phyloP scores from a whole-genome alignment of 2,797 vertebrate species.

The Gephyroberyx darwinii region DNA sequence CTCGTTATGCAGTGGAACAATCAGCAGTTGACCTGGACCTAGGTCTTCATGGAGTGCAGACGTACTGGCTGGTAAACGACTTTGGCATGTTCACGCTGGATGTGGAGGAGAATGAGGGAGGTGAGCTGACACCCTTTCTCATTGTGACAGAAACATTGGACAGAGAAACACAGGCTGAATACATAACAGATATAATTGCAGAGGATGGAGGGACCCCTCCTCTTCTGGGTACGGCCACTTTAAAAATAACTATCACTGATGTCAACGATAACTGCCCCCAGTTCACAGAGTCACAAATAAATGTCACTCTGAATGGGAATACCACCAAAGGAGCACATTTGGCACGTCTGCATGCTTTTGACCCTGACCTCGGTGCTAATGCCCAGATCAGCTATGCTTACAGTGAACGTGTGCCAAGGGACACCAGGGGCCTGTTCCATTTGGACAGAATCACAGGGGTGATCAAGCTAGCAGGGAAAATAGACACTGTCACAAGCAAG shows the following conservation, averaged over 20 bases:
- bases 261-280: constrained; percentile 97
- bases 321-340: constrained; percentile 86
- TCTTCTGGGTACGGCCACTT: constrained; percentile 89
- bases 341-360: constrained; percentile 86
- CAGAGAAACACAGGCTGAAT: constrained; percentile 89
- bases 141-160: constrained; percentile 92
- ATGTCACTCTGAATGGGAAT: constrained; percentile 91
- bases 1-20: constrained; percentile 92
- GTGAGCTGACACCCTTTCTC: constrained; percentile 93
- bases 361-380: constrained; percentile 92
- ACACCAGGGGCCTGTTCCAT: constrained; percentile 88
- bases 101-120: constrained; percentile 93
- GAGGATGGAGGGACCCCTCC: constrained; percentile 95
- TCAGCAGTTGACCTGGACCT: constrained; percentile 92
- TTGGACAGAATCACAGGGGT: constrained; percentile 88
- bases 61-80: constrained; percentile 93
- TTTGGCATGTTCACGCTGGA: constrained; percentile 94
- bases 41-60: constrained; percentile 90
- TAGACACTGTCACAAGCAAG: constrained; percentile 81
- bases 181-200: constrained; percentile 92
- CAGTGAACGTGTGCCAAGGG: constrained; percentile 90
- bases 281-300: constrained; percentile 88
- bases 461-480: constrained; percentile 87
- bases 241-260: constrained; percentile 92
- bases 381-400: constrained; percentile 93